Evolutionary conservation across 2,797 vertebrate species (phyloP).

Genomic region (Phaenicophaeus curvirostris): DNA sequence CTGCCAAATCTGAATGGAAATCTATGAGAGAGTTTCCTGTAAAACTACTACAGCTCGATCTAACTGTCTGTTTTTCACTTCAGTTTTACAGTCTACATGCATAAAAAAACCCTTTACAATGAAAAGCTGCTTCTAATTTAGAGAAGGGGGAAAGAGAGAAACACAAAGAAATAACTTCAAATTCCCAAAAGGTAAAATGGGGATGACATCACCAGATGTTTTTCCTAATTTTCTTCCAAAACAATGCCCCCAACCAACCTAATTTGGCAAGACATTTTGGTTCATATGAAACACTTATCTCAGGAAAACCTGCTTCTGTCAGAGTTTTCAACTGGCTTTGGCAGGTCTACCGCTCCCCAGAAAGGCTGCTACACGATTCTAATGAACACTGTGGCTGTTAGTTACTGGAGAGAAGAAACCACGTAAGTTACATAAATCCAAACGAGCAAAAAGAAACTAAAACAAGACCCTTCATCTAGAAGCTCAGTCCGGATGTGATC

Average conservation of each 20-base stretch:
- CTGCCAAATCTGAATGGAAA: conserved; percentile 21
- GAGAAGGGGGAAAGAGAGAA: neutral
- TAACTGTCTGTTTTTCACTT: neutral
- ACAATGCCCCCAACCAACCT: neutral
- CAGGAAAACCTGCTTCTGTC: neutral
- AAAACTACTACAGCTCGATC: neutral
- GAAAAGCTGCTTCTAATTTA: neutral
- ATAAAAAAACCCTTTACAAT: neutral
- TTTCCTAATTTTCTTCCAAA: neutral
- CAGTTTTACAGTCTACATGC: neutral
- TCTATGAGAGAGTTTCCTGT: neutral
- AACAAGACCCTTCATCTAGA: neutral
- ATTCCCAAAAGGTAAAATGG: neutral
- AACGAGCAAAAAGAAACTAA: neutral
- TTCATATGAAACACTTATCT: neutral
- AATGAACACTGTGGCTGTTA: neutral
- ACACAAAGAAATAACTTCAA: neutral
- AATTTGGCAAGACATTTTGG: neutral
- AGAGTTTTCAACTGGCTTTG: neutral
- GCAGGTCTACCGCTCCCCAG: neutral
- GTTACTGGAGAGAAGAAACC: neutral
- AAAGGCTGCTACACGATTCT: neutral
- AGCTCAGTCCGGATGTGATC: neutral
- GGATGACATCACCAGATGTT: neutral
- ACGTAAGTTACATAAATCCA: neutral